Percentiles rank a stretch among this genome's conserved stretches.
Conservation (phyloP, 53 echinoderm and acorn worm genomes). For the Temnopleurus reevesii region DNA sequence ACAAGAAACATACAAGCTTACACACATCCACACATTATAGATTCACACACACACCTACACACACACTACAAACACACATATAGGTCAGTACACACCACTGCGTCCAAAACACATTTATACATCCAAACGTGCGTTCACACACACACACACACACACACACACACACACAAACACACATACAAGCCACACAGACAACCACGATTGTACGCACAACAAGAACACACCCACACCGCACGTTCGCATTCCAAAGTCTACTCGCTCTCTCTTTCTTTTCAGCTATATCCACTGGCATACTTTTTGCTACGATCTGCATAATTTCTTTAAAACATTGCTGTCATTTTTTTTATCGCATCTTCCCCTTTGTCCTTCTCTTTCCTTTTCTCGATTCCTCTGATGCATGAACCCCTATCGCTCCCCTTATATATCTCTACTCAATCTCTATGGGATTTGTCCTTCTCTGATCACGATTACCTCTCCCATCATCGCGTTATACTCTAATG, state of each 20-base stretch:
- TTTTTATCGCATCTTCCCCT: not conserved
- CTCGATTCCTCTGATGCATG: too few relatives aligned
- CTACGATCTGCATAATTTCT: not conserved
- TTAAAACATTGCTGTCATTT: not conserved
- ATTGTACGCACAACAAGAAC: not conserved
- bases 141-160: not conserved
- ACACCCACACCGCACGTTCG: too few relatives aligned
- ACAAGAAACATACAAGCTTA: too few relatives aligned
- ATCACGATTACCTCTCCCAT: not conserved
- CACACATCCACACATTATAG: too few relatives aligned
- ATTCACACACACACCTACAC: not conserved
- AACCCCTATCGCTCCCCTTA: not conserved
- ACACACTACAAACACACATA: not conserved
- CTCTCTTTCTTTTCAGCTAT: not conserved
- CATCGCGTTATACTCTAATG: slow-evolving; percentile 16
- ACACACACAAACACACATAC: not conserved
- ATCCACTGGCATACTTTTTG: too few relatives aligned
- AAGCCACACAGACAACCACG: not conserved
- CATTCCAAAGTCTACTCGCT: not conserved
- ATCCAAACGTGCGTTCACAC: too few relatives aligned
- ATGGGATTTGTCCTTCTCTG: not conserved
- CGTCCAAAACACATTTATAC: too few relatives aligned
- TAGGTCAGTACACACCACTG: too few relatives aligned
- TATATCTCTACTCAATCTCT: not conserved
- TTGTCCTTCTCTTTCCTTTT: not conserved